Base-by-base conservation (phyloP, 2,888 invertebrate species). In the Brenthis ino region DNA sequence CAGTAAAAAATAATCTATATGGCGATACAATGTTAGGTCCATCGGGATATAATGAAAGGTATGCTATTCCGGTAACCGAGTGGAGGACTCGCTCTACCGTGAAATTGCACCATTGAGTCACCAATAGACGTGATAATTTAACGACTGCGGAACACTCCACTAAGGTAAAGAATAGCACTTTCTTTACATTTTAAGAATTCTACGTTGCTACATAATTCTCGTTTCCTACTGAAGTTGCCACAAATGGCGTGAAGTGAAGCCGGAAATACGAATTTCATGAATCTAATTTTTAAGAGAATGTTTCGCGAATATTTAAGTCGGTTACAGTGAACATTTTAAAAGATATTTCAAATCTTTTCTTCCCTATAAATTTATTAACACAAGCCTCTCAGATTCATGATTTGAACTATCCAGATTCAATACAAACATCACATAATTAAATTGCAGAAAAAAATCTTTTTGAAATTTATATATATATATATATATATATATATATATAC, bases 91-190 rank as follows among this genome's bases (percentile, higher is more conserved):
- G 68, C 48, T 70, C 65, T 69, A 66, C 73, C 71, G 70, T 74
- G 73, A 74, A 74, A 73, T 74, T 74, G 71, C 70, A 63, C 61
- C 64, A 74, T 57, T 67, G 70, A 74, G 65, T 68, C 60, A 66
- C 67, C 70, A 74, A 74, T 73, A 73, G 67, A 70, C 65, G 70
- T 69, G 74, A 74, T 74, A 73, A 74, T 73, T 71, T 74, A 73
- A 72, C 67, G 70, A 72, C 64, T 65, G 65, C 51, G 57, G 57
- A 63, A 54, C 43, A 63, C 60, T 60, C 33, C 13, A 12, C 50
- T 48, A 60, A 55, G 66, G 48, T 43, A 66, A 66, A 14, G 58
- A 55, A 66, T 55, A 43, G 8, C 11, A 50, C 16, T 55, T 50
- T 58, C 24, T 53, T 65, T 58, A 57, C 53, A 53, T 66, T 43